Evolutionary conservation across 1,140 invertebrate genomes (phyloP), one percentile per base, ranked within the genome.

Genomic region (Papilio xuthus): DNA sequence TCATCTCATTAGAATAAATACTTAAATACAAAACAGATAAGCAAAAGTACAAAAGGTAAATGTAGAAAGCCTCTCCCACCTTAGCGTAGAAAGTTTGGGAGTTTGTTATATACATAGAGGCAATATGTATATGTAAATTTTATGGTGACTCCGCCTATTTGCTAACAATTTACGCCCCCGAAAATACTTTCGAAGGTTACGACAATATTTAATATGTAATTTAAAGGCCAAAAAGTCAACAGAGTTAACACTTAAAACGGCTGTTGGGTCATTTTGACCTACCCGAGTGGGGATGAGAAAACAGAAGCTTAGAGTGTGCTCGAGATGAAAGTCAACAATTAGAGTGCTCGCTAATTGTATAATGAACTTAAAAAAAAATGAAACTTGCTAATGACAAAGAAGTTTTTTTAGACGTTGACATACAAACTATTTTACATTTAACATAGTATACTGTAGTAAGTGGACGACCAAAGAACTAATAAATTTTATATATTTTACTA

Each of bases 201-300:
- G 60, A 67, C 60, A 67, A 67, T 67, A 67, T 67, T 67, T 67
- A 67, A 67, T 67, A 67, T 67, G 60, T 28, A 67, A 67, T 67
- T 67, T 67, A 67, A 67, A 67, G 60, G 60, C 60, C 60, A 67
- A 15, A 67, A 67, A 67, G 60, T 67, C 60, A 67, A 67, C 60
- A 67, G 15, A 67, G 60, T 67, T 67, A 28, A 67, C 60, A 67
- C 60, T 67, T 26, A 13, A n/a, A 67, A 67, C 26, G 4, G 26
- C 60, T 67, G 23, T 67, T 67, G 60, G 60, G 23, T 67, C 60
- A 28, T 67, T 67, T 32, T 67, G 60, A 67, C 60, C 60, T 26
- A 67, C 9, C 12, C 8, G 60, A 67, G 60, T 67, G 26, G 23
- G 60, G 60, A 67, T 28, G 60, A 67, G 60, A 67, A 67, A 32